These are phyloP conservation scores for Cephus pygmeus DNA, from an alignment of 2,888 invertebrate species.

Conservation along the genomic window DNA sequence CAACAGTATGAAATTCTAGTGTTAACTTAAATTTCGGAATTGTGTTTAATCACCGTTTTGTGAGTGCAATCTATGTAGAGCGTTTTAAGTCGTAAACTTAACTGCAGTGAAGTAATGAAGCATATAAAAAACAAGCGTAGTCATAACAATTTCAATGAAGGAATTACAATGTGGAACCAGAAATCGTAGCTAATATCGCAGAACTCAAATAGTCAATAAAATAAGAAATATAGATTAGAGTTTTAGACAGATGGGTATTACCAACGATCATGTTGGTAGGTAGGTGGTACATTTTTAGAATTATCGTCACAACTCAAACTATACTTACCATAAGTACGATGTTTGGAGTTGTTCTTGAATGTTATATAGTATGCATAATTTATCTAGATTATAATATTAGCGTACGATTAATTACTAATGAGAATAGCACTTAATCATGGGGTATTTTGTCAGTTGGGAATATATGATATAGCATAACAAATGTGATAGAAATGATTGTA, in stretches of 20 bases:
- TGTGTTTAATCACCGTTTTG: background rate
- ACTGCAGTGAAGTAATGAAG: background rate
- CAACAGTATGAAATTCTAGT: background rate
- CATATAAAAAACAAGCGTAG: background rate
- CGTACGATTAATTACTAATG: background rate
- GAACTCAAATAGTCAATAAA: slow-evolving; percentile 10
- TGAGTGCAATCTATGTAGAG: slow-evolving; percentile 9
- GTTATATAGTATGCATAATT: background rate
- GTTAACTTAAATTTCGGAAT: background rate
- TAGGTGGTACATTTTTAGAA: slow-evolving; percentile 4
- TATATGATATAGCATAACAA: background rate
- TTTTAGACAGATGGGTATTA: slow-evolving; percentile 17
- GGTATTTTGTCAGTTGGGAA: background rate
- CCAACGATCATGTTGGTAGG: slow-evolving; percentile 16
- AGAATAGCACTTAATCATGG: background rate
- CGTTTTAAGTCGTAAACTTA: background rate
- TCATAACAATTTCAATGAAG: background rate
- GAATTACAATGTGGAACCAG: background rate
- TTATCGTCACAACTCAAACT: background rate
- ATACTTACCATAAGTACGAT: background rate
- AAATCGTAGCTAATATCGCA: background rate
- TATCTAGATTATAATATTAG: background rate
- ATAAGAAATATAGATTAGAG: slow-evolving; percentile 4
- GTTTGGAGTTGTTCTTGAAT: background rate
- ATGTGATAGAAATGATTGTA: background rate